Evolutionary conservation across 2,797 vertebrate species (phyloP), one percentile per base, ranked within the genome.

Genomic region (Etheostoma perlongum): DNA sequence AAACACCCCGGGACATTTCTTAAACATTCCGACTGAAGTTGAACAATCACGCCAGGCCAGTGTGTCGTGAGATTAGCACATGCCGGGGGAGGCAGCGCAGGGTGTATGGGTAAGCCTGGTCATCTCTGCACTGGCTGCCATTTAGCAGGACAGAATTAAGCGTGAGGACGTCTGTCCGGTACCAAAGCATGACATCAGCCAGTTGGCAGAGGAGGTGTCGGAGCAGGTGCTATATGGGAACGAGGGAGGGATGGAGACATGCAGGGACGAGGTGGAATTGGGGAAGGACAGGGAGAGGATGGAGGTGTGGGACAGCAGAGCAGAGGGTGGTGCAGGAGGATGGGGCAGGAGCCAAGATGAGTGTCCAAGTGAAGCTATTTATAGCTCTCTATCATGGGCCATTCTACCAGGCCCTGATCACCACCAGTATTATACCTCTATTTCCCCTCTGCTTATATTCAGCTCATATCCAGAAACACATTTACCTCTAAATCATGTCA

Each of bases 221-320:
- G 92, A 95, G 93, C 92, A 95, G 94, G 94, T 95, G 93, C 94
- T 92, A 83, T 81, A 84, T 91, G 92, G 89, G 85, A 90, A 76
- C 79, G 74, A 89, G 88, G 84, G 86, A 86, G 83, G 89, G 88
- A 90, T 90, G 91, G 91, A 91, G 87, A 77, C 77, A 75, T 85
- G 86, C 78, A 9, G 82, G 83, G 82, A 83, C 85, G 82, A 85
- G 87, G 86, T 78, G 88, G 82, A 91, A 82, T 70, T 79, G 82
- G 90, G 91, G 88, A 90, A 91, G 92, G 92, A 93, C 89, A 83
- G 83, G 77, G 88, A 79, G 76, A 90, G 89, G 88, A 85, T 87
- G 88, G 90, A 91, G 86, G 92, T 89, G 90, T 91, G 91, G 91
- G 90, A 90, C 85, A 79, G 87, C 79, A 91, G 84, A 91, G 89